These are phyloP conservation scores for Sebastes diaconus DNA, from an alignment of 2,797 vertebrate genomes.

Conservation along the genomic window DNA sequence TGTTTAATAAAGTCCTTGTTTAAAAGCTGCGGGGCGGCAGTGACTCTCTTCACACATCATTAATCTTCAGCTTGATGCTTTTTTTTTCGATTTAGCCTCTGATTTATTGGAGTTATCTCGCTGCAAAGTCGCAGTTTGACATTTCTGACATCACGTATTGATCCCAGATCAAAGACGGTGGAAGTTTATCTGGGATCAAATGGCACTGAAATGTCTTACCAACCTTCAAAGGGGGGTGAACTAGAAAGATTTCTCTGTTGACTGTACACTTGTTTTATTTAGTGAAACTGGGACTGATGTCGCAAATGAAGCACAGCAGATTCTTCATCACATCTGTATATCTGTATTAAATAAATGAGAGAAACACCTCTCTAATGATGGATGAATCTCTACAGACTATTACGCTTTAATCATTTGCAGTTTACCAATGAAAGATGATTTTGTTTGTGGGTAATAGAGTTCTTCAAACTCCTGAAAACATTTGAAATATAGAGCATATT, in stretches of 20 bases:
- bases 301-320: background rate
- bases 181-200: slow-evolving; percentile 9
- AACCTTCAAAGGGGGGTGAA: background rate
- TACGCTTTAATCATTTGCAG: too few relatives aligned
- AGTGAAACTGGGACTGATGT: too few relatives aligned
- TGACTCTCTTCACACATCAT: background rate
- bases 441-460: too few relatives aligned
- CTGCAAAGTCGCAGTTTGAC: slow-evolving; percentile 5
- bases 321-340: background rate
- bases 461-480: too few relatives aligned
- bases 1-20: slow-evolving; percentile 13
- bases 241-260: background rate
- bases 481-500: background rate
- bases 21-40: background rate
- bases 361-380: background rate
- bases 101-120: slow-evolving; percentile 1
- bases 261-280: background rate
- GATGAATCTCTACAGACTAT: background rate
- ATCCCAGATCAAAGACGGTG: slow-evolving; percentile 10
- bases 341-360: too few relatives aligned
- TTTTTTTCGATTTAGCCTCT: background rate
- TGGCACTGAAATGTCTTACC: background rate
- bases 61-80: slow-evolving; percentile 6
- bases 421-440: too few relatives aligned
- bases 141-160: slow-evolving; percentile 18